These are phyloP conservation scores for Thelaira solivaga DNA, from an alignment of 2,888 invertebrate species.

Conservation along the genomic window DNA sequence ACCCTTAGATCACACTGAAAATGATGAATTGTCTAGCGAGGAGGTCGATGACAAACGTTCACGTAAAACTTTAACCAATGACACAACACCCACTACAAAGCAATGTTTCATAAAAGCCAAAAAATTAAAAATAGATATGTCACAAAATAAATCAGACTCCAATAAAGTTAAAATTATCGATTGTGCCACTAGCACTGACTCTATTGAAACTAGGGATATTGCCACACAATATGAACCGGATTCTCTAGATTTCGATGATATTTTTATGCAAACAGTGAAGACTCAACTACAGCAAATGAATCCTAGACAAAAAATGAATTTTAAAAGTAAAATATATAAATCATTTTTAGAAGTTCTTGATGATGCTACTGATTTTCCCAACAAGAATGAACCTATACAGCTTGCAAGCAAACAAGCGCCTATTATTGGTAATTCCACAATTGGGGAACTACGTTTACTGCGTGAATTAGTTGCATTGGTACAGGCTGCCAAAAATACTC, in stretches of 20 bases:
- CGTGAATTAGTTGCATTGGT: conserved; percentile 70
- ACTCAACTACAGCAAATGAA: conserved; percentile 72
- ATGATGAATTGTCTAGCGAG: conserved; percentile 11
- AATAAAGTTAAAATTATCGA: conserved; percentile 9
- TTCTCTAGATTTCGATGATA: conserved; percentile 64
- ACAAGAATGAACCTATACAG: conserved; percentile 62
- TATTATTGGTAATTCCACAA: conserved; percentile 52
- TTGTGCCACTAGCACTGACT: neutral
- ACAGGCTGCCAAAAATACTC: conserved; percentile 67
- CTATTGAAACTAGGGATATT: neutral
- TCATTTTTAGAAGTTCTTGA: conserved; percentile 72
- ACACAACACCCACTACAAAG: no score
- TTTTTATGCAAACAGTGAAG: conserved; percentile 67
- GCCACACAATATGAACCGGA: conserved; percentile 32
- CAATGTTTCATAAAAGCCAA: neutral
- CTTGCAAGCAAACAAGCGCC: conserved; percentile 61
- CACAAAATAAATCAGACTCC: neutral
- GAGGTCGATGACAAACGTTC: conserved; percentile 45
- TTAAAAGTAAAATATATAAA: conserved; percentile 70
- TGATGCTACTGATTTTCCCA: conserved; percentile 68
- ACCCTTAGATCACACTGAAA: conserved; percentile 38
- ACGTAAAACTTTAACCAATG: neutral
- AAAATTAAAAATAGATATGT: conserved; percentile 2
- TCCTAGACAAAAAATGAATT: conserved; percentile 71
- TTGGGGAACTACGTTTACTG: conserved; percentile 67